Percentiles rank a stretch among this genome's conserved stretches.
phyloP scores from a whole-genome alignment of 2,888 invertebrate species.

The Oscheius onirici region DNA sequence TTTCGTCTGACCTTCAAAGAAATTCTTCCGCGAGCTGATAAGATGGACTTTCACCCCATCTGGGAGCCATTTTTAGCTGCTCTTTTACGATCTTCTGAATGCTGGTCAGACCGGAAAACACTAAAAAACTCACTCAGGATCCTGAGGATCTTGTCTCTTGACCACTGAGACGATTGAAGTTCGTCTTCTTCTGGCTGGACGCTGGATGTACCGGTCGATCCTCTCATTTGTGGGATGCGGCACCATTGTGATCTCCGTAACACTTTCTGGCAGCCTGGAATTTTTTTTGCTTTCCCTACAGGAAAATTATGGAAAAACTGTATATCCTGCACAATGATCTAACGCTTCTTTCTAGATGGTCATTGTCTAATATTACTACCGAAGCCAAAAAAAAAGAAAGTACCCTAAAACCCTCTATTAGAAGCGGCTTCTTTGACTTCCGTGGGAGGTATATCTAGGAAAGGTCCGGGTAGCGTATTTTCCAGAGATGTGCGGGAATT shows the following conservation, averaged over 20 bases:
- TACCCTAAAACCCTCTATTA: too few relatives aligned
- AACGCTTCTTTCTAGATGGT: background rate
- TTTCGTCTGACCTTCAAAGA: too few relatives aligned
- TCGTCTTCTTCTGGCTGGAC: slow-evolving; percentile 22
- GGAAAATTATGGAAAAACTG: background rate
- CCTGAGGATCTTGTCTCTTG: background rate
- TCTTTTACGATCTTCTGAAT: background rate
- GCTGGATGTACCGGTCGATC: slow-evolving; percentile 37
- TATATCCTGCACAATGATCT: too few relatives aligned
- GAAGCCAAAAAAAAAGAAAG: background rate
- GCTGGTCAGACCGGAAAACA: background rate
- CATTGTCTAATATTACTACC: background rate
- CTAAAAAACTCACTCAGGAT: background rate
- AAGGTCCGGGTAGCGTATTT: too few relatives aligned
- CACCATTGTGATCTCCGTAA: slow-evolving; percentile 46
- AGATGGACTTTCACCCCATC: too few relatives aligned
- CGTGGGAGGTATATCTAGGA: too few relatives aligned
- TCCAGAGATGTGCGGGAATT: too few relatives aligned
- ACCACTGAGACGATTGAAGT: slow-evolving; percentile 23
- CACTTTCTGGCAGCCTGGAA: slow-evolving; percentile 42
- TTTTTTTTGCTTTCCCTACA: background rate
- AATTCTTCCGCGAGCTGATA: too few relatives aligned
- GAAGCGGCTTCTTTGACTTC: too few relatives aligned
- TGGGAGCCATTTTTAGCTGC: background rate
- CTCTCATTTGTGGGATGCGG: slow-evolving; percentile 54